Evolutionary conservation across 2,888 invertebrate species (phyloP).

Genomic region (Gortyna flavago): DNA sequence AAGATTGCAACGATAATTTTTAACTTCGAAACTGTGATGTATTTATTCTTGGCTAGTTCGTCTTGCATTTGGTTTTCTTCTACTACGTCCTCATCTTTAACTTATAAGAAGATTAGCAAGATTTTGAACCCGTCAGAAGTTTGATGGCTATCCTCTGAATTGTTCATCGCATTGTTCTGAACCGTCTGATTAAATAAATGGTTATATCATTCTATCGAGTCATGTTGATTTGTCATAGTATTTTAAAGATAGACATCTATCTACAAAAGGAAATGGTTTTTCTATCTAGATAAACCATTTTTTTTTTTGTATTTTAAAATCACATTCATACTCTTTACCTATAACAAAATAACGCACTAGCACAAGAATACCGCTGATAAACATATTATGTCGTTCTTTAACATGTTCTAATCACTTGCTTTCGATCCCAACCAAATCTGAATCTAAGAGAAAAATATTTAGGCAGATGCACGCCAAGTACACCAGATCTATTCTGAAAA

Average conservation of each 20-base stretch:
- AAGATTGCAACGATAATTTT: slow-evolving; percentile 39
- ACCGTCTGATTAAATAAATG: slow-evolving; percentile 2
- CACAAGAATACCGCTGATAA: neutral
- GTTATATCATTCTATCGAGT: neutral
- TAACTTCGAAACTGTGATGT: neutral
- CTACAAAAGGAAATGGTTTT: too few relatives aligned
- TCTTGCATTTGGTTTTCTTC: neutral
- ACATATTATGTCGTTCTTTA: neutral
- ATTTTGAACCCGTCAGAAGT: slow-evolving; percentile 54
- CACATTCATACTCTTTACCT: neutral
- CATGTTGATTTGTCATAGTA: neutral
- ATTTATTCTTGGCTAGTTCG: neutral
- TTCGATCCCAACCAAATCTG: neutral
- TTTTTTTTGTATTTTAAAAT: slow-evolving; percentile 10
- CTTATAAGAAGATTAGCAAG: slow-evolving; percentile 60
- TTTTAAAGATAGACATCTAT: too few relatives aligned
- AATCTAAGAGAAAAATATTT: neutral
- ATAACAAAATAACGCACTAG: neutral
- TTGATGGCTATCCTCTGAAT: slow-evolving; percentile 59
- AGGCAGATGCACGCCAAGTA: neutral
- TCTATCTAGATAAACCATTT: too few relatives aligned
- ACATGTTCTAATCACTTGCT: neutral
- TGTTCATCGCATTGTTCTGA: slow-evolving; percentile 59
- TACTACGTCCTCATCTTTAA: slow-evolving; percentile 27
- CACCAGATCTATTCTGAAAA: neutral